phyloP scores from a whole-genome alignment of 1,140 invertebrate species.

The Philopotamus ludificatus region DNA sequence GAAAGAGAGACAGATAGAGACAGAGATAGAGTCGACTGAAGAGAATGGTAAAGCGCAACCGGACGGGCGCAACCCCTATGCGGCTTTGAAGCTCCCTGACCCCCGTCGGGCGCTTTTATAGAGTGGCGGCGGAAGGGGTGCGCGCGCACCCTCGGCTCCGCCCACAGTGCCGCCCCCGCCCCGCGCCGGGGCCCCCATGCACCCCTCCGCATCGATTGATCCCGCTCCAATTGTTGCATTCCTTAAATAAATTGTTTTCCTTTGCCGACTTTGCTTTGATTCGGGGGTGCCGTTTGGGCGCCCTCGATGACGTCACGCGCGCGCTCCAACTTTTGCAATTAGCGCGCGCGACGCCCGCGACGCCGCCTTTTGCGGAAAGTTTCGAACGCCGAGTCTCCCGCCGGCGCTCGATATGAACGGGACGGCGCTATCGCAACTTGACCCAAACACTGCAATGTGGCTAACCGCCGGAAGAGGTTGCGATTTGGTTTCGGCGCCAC shows the following conservation, averaged over 20 bases:
- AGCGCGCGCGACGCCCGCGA: too few relatives aligned
- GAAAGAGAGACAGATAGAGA: slow-evolving; percentile 44
- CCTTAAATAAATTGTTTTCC: slow-evolving; percentile 40
- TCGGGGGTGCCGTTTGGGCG: slow-evolving; percentile 20
- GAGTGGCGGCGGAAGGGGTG: slow-evolving; percentile 33
- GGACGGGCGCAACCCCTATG: slow-evolving; percentile 55
- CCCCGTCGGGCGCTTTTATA: slow-evolving; percentile 51
- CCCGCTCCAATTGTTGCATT: slow-evolving; percentile 42
- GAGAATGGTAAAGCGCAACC: slow-evolving; percentile 49
- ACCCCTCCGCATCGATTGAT: slow-evolving; percentile 44
- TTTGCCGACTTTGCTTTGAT: slow-evolving; percentile 33
- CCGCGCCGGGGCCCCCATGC: slow-evolving; percentile 28
- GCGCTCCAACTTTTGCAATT: slow-evolving; percentile 8
- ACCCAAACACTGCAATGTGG: too few relatives aligned
- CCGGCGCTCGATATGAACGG: too few relatives aligned
- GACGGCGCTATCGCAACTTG: too few relatives aligned
- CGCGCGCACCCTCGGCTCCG: slow-evolving; percentile 38
- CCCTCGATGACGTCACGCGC: not conserved
- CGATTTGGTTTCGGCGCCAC: too few relatives aligned
- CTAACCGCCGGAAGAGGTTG: too few relatives aligned
- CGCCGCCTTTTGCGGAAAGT: too few relatives aligned
- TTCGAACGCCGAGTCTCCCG: too few relatives aligned
- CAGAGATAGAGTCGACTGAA: slow-evolving; percentile 52
- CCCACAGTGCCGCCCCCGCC: slow-evolving; percentile 22
- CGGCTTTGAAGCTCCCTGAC: slow-evolving; percentile 52